Base-by-base conservation (phyloP, 2,113 vertebrate genomes). In the Pedetes capensis region DNA sequence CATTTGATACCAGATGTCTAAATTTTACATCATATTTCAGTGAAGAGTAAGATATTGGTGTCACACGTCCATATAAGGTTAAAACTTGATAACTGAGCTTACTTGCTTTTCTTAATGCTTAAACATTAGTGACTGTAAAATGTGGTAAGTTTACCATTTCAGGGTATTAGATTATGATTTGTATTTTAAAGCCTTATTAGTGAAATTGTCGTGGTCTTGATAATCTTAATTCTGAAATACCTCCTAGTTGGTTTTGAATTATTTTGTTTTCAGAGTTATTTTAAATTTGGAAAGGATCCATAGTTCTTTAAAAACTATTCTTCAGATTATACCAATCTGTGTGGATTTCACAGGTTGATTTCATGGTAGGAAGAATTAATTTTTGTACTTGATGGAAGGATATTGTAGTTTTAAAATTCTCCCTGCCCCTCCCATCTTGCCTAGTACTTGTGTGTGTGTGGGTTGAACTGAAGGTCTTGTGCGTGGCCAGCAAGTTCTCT, bases 401-500 rank as follows among this genome's bases (percentile, higher is more conserved):
- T 86, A 81, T 34, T 6, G 29, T 95, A 76, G 64, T 83, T 95
- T 93, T 92, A 94, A 91, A 92, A 47, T 93, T 53, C 86, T n/a
- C n/a, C n/a, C n/a, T n/a, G n/a, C n/a, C n/a, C n/a, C n/a, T n/a
- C n/a, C n/a, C n/a, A n/a, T n/a, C n/a, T n/a, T n/a, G n/a, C n/a
- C n/a, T n/a, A n/a, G n/a, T n/a, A n/a, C n/a, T n/a, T n/a, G n/a
- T n/a, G n/a, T n/a, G n/a, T n/a, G n/a, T n/a, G n/a, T n/a, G n/a
- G n/a, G n/a, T n/a, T n/a, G n/a, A n/a, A n/a, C n/a, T n/a, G n/a
- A n/a, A n/a, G n/a, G n/a, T n/a, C n/a, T n/a, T n/a, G n/a, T n/a
- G n/a, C n/a, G n/a, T n/a, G n/a, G n/a, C n/a, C n/a, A n/a, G n/a
- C n/a, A n/a, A n/a, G n/a, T n/a, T n/a, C n/a, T n/a, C n/a, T n/a